Percentiles rank a stretch among this genome's conserved stretches.
Conservation (phyloP, 2,888 invertebrate species). For the Cenopis cana region DNA sequence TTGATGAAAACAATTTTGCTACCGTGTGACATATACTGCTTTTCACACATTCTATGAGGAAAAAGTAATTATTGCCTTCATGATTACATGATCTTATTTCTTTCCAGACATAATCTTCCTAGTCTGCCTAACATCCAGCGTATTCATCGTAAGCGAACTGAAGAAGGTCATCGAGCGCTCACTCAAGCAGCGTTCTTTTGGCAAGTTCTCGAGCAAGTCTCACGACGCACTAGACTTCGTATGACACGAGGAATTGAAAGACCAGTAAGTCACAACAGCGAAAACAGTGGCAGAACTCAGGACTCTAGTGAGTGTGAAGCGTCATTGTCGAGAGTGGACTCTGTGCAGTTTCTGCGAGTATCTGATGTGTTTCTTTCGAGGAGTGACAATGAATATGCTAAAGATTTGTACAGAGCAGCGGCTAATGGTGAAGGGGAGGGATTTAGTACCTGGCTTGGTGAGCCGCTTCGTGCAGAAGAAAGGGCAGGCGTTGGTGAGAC, state of each 20-base stretch:
- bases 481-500: background rate
- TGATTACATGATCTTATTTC: slow-evolving; percentile 33
- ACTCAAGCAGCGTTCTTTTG: slow-evolving; percentile 84
- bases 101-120: slow-evolving; percentile 95
- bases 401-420: slow-evolving; percentile 32
- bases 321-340: slow-evolving; percentile 27
- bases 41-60: too few species aligned
- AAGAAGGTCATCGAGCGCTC: slow-evolving; percentile 94
- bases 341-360: slow-evolving; percentile 38
- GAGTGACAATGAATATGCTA: slow-evolving; percentile 54
- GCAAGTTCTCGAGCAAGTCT: slow-evolving; percentile 74
- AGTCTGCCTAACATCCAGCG: slow-evolving; percentile 96
- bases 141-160: slow-evolving; percentile 96
- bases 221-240: slow-evolving; percentile 88
- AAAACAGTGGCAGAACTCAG: slow-evolving; percentile 2
- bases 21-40: too few species aligned
- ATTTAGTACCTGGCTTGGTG: slow-evolving; percentile 33
- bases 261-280: slow-evolving; percentile 63
- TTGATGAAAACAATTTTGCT: too few species aligned
- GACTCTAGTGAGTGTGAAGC: slow-evolving; percentile 8
- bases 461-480: slow-evolving; percentile 13
- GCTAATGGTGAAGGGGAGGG: background rate
- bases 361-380: slow-evolving; percentile 44
- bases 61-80: too few species aligned
- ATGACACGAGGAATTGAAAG: slow-evolving; percentile 87